Percentiles rank a stretch among this genome's conserved stretches.
These are phyloP conservation scores for Hesperia comma DNA, from an alignment of 2,888 invertebrate genomes.

Conservation along the genomic window DNA sequence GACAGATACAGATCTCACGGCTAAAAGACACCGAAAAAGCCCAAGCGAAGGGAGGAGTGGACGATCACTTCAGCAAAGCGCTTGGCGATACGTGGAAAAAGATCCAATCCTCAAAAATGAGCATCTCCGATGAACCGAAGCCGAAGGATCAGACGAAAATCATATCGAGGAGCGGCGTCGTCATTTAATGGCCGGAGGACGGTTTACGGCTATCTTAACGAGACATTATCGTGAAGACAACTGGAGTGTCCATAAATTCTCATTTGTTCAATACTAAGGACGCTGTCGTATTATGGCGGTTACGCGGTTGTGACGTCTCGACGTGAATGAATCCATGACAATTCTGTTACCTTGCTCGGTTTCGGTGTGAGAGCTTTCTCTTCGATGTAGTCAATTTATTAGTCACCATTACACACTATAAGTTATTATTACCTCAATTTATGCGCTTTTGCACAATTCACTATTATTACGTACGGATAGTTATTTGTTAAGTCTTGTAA, in stretches of 20 bases:
- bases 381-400: conserved; percentile 75
- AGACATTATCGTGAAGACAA: conserved; percentile 67
- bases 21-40: conserved; percentile 73
- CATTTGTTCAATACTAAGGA: conserved; percentile 59
- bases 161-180: conserved; percentile 70
- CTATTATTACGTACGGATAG: conserved; percentile 50
- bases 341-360: conserved; percentile 71
- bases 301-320: conserved; percentile 35
- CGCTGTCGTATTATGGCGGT: conserved; percentile 39
- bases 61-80: conserved; percentile 97
- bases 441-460: conserved; percentile 82
- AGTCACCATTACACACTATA: conserved; percentile 81
- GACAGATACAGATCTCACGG: conserved; percentile 86
- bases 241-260: conserved; percentile 73
- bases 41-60: conserved; percentile 71
- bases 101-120: conserved; percentile 85
- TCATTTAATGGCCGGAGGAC: conserved; percentile 71
- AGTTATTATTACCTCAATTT: conserved; percentile 82
- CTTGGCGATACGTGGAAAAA: conserved; percentile 93
- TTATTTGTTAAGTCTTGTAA: conserved; percentile 51
- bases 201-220: conserved; percentile 73
- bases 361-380: conserved; percentile 53
- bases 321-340: conserved; percentile 69
- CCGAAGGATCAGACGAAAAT: conserved; percentile 75
- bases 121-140: conserved; percentile 62